Evolutionary conservation across 2,113 vertebrate species (phyloP).

Genomic region (Pomatorhinus ruficollis): DNA sequence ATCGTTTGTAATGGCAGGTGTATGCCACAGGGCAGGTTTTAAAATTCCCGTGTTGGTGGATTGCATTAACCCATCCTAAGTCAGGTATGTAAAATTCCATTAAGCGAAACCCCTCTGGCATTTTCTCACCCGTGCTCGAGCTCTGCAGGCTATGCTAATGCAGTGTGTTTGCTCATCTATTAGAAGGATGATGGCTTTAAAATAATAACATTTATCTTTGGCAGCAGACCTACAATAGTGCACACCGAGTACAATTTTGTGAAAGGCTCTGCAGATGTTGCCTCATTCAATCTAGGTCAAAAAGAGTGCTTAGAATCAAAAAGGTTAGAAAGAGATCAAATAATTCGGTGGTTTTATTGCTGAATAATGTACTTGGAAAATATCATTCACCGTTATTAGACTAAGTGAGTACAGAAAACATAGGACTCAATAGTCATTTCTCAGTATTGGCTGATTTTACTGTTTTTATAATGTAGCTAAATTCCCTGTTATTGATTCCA

Average conservation of each 20-base stretch:
- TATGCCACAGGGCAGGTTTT: slow-evolving; percentile 67
- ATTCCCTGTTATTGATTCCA: slow-evolving; percentile 70
- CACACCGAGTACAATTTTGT: slow-evolving; percentile 48
- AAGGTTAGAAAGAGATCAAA: slow-evolving; percentile 69
- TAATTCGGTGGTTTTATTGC: slow-evolving; percentile 66
- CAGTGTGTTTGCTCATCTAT: slow-evolving; percentile 57
- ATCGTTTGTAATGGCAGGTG: slow-evolving; percentile 65
- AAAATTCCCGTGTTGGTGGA: slow-evolving; percentile 58
- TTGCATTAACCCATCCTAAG: slow-evolving; percentile 70
- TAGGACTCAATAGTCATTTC: slow-evolving; percentile 69
- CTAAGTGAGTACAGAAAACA: slow-evolving; percentile 65
- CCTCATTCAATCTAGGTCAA: slow-evolving; percentile 70
- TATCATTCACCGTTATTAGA: slow-evolving; percentile 63
- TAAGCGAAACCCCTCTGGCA: slow-evolving; percentile 61
- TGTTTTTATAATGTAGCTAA: slow-evolving; percentile 67
- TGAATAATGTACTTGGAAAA: slow-evolving; percentile 72
- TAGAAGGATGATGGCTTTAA: slow-evolving; percentile 67
- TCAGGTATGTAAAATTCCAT: slow-evolving; percentile 73
- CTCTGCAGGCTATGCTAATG: slow-evolving; percentile 63
- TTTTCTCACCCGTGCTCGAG: slow-evolving; percentile 56
- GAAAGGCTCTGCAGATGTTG: slow-evolving; percentile 69
- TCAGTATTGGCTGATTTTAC: slow-evolving; percentile 65
- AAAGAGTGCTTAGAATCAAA: slow-evolving; percentile 60
- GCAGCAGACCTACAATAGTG: slow-evolving; percentile 40
- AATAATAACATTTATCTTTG: slow-evolving; percentile 73